These are phyloP conservation scores for Dastarcus helophoroides DNA, from an alignment of 2,888 invertebrate genomes.

Conservation along the genomic window DNA sequence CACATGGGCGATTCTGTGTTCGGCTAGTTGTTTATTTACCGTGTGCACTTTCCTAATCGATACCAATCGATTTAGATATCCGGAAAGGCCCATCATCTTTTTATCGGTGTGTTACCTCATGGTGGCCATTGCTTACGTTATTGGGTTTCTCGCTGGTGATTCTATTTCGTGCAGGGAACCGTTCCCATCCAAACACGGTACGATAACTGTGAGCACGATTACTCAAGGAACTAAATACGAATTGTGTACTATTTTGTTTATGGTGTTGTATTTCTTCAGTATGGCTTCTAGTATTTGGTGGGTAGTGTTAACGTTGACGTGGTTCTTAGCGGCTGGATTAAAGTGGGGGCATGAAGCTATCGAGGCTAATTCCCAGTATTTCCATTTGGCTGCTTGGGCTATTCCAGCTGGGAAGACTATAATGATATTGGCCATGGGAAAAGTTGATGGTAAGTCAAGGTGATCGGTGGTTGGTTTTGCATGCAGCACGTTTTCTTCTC, in stretches of 20 bases:
- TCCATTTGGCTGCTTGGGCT: conserved; percentile 97
- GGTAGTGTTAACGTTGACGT: conserved; percentile 90
- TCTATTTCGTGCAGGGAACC: conserved; percentile 75
- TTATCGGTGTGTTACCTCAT: conserved; percentile 92
- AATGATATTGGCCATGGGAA: conserved; percentile 86
- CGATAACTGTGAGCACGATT: conserved; percentile 70
- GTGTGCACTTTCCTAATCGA: conserved; percentile 90
- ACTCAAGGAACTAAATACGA: conserved; percentile 79
- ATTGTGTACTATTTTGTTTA: conserved; percentile 86
- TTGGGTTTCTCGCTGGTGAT: conserved; percentile 73
- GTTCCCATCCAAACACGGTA: conserved; percentile 57
- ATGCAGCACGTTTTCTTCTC: too few species aligned
- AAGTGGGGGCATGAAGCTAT: conserved; percentile 99
- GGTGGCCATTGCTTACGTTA: conserved; percentile 85
- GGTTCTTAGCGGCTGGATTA: conserved; percentile 92
- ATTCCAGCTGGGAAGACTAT: conserved; percentile 93
- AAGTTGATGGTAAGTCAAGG: conserved; percentile 84
- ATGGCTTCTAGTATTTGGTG: conserved; percentile 98
- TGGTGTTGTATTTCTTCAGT: conserved; percentile 91
- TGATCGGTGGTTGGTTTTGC: too few species aligned
- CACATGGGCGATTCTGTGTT: conserved; percentile 83
- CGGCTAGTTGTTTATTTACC: conserved; percentile 84
- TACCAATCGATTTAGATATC: conserved; percentile 90
- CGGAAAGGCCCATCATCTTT: conserved; percentile 95
- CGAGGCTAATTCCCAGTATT: conserved; percentile 93